Percentiles rank a stretch among this genome's conserved stretches.
Conservation (phyloP, 2,888 invertebrate genomes). For the Drosophila testacea region DNA sequence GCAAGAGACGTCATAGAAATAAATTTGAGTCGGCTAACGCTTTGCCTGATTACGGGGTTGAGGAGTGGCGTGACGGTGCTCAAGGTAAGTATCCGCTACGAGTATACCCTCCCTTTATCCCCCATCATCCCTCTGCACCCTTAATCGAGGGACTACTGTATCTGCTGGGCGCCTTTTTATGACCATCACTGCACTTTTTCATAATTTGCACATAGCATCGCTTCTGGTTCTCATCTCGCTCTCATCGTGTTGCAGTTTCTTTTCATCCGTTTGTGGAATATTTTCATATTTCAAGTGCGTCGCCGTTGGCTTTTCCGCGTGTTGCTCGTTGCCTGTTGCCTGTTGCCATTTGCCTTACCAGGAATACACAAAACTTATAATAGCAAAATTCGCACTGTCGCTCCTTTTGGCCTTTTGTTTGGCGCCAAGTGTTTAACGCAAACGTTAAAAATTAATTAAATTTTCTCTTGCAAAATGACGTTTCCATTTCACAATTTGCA, state of each 20-base stretch:
- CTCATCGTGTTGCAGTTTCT: slow-evolving; percentile 57
- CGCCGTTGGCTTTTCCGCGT: slow-evolving; percentile 37
- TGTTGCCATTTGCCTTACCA: slow-evolving; percentile 24
- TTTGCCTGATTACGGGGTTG: slow-evolving; percentile 89
- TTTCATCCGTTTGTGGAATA: slow-evolving; percentile 56
- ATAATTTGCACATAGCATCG: slow-evolving; percentile 56
- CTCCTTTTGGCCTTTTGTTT: slow-evolving; percentile 44
- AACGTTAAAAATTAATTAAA: slow-evolving; percentile 77
- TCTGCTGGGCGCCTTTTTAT: slow-evolving; percentile 52
- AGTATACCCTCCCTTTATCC: slow-evolving; percentile 2
- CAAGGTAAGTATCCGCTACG: slow-evolving; percentile 73
- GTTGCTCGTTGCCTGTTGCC: slow-evolving; percentile 24
- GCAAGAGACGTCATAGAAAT: slow-evolving; percentile 85
- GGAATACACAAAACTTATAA: slow-evolving; percentile 50
- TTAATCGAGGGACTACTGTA: slow-evolving; percentile 6
- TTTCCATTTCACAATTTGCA: slow-evolving; percentile 20
- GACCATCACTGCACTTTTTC: slow-evolving; percentile 52
- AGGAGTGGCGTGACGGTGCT: slow-evolving; percentile 90
- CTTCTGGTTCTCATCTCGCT: neutral
- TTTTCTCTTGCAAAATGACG: slow-evolving; percentile 36
- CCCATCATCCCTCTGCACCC: neutral
- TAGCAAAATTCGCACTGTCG: slow-evolving; percentile 35
- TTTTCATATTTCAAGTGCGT: slow-evolving; percentile 62
- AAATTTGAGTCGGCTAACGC: slow-evolving; percentile 87
- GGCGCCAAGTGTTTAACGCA: slow-evolving; percentile 60